Evolutionary conservation across 2,888 invertebrate species (phyloP).

Genomic region (Drosophila helvetica): DNA sequence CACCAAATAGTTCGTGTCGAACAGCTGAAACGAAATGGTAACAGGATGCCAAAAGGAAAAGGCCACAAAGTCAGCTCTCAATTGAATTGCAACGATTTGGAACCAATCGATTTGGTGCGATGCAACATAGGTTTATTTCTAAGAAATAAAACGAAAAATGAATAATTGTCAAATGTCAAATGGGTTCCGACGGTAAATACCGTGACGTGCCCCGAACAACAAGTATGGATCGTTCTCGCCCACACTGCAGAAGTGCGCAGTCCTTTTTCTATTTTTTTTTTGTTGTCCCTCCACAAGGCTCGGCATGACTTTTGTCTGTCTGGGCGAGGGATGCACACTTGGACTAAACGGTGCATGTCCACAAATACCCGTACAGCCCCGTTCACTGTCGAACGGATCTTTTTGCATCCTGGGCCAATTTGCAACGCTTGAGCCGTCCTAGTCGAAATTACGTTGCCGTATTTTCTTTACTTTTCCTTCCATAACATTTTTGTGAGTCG

Average conservation of each 20-base stretch:
- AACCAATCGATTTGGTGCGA: slow-evolving; percentile 74
- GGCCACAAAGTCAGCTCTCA: slow-evolving; percentile 30
- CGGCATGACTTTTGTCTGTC: slow-evolving; percentile 33
- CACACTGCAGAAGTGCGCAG: slow-evolving; percentile 44
- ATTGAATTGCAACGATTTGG: slow-evolving; percentile 74
- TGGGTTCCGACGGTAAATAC: slow-evolving; percentile 41
- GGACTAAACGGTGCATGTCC: slow-evolving; percentile 31
- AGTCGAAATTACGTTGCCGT: slow-evolving; percentile 60
- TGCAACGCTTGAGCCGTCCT: slow-evolving; percentile 68
- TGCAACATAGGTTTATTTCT: slow-evolving; percentile 58
- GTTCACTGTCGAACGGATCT: slow-evolving; percentile 18
- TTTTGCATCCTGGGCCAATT: slow-evolving; percentile 63
- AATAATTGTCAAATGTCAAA: slow-evolving; percentile 58
- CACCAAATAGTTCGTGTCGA: slow-evolving; percentile 57
- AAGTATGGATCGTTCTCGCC: slow-evolving; percentile 31
- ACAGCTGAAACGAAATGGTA: slow-evolving; percentile 67
- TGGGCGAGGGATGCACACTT: slow-evolving; percentile 27
- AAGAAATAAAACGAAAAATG: slow-evolving; percentile 63
- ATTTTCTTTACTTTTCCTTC: slow-evolving; percentile 24
- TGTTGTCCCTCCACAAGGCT: slow-evolving; percentile 2
- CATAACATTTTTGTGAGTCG: slow-evolving; percentile 32
- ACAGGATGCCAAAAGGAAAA: slow-evolving; percentile 35
- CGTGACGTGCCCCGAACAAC: slow-evolving; percentile 52
- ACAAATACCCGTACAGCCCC: slow-evolving; percentile 40
- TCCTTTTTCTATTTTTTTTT: slow-evolving; percentile 18